Evolutionary conservation across 2,888 invertebrate genomes (phyloP).

Genomic region (Eupithecia dodoneata): DNA sequence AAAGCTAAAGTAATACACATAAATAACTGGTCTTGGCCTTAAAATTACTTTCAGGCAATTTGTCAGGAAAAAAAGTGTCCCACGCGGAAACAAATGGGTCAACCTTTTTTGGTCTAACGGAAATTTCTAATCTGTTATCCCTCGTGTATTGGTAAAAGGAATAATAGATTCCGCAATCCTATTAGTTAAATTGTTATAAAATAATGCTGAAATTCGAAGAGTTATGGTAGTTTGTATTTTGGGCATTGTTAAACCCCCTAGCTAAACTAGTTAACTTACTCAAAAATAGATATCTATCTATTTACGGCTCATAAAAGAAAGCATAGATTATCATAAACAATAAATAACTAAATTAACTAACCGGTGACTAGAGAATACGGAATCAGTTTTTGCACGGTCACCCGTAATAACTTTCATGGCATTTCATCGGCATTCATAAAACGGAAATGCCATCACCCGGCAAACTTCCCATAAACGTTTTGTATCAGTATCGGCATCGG

Average conservation of each 20-base stretch:
- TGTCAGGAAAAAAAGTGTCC: conserved; percentile 77
- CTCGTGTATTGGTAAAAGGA: conserved; percentile 47
- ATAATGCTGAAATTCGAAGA: background rate
- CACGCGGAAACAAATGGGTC: conserved; percentile 71
- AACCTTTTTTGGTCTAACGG: conserved; percentile 73
- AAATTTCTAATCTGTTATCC: conserved; percentile 73
- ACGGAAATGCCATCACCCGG: conserved; percentile 32
- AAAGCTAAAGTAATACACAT: conserved; percentile 70
- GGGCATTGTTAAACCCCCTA: background rate
- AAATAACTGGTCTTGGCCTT: conserved; percentile 76
- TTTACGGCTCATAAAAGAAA: conserved; percentile 27
- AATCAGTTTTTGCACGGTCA: conserved; percentile 22
- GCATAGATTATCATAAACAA: conserved; percentile 22
- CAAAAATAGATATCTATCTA: background rate
- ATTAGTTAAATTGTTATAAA: conserved; percentile 4
- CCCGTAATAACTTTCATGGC: conserved; percentile 28
- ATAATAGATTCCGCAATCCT: conserved; percentile 5
- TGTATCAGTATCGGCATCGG: conserved; percentile 49
- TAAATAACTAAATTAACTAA: conserved; percentile 22
- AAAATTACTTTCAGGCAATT: conserved; percentile 81
- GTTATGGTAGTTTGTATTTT: background rate
- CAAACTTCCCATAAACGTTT: conserved; percentile 48
- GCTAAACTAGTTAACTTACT: too few relatives aligned
- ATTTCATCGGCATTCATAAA: conserved; percentile 31
- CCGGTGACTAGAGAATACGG: conserved; percentile 24